Conservation (phyloP, 1,140 invertebrate genomes). For the Elymnias hypermnestra region DNA sequence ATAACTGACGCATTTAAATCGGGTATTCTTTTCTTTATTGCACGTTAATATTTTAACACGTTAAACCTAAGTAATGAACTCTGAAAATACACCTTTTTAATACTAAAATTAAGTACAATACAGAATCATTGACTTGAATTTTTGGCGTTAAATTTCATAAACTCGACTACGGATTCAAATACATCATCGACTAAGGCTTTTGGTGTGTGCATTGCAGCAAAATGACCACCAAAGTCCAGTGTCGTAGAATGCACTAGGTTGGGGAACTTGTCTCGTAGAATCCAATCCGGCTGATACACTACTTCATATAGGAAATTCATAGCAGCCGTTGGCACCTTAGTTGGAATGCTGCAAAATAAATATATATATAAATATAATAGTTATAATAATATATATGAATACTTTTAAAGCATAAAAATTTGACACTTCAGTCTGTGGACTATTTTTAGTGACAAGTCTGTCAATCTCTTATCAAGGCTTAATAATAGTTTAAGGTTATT, state of each 20-base stretch:
- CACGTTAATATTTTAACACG: too few species aligned
- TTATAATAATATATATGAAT: too few species aligned
- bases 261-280: constrained; percentile 77
- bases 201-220: constrained; percentile 89
- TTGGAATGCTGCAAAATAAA: constrained; percentile 75
- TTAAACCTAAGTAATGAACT: too few species aligned
- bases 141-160: constrained; percentile 35
- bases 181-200: constrained; percentile 81
- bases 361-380: too few species aligned
- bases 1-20: too few species aligned
- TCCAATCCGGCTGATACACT: constrained; percentile 74
- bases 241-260: constrained; percentile 81
- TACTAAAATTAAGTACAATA: background rate
- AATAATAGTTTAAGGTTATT: too few species aligned
- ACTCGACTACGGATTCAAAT: constrained; percentile 33
- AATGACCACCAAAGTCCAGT: constrained; percentile 86
- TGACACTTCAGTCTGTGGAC: too few species aligned
- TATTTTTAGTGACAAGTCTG: too few species aligned
- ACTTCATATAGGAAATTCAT: constrained; percentile 82
- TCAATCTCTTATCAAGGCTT: too few species aligned
- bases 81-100: too few species aligned
- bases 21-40: too few species aligned
- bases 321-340: constrained; percentile 80
- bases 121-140: background rate
- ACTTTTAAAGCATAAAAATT: too few species aligned